Base-by-base conservation (phyloP, 2,797 vertebrate genomes). In the Enteromius argenteus region DNA sequence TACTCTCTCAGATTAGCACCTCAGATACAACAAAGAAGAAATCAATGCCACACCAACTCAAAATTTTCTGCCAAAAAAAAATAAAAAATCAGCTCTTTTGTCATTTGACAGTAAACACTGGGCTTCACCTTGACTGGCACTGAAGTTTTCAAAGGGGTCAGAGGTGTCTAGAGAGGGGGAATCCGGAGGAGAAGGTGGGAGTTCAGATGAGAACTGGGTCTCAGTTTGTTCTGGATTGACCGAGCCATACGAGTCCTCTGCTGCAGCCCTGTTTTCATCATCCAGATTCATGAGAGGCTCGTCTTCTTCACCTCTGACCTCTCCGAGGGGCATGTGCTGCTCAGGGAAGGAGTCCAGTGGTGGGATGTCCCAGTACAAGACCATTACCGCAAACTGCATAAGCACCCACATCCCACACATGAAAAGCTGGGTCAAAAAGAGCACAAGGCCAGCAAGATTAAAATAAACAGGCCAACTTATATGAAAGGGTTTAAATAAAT, bases 361-460 rank as follows among this genome's bases (percentile, higher is more conserved):
- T 11, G 92, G 93, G 32, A 94, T 69, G n/a, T 97, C 96, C 90
- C 94, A 93, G 90, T 95, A 95, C 83, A 95, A 85, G 4, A 87
- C 86, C 85, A 94, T 84, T 46, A 96, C 90, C 0, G 93, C 90
- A 49, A 94, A 89, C 90, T 97, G 95, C 67, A 96, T 92, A 88
- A 96, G 90, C 86, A 92, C 77, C 96, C 96, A 97, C 90, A 96
- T 84, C 81, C 93, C 85, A 72, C 95, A 96, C 96, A 96, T 96
- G 89, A 97, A 96, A 88, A 97, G 92, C 96, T 97, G 89, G 21
- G 81, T 51, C 3, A 21, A 30, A 78, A 37, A 77, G 27, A 81
- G 14, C 7, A 74, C 49, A 42, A 9, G 19, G 15, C 15, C 8
- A 27, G n/a, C 11, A 42, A 15, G 6, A 44, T 69, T 46, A 17